A percentile compares a stretch with the other conserved stretches of the same genome.
Evolutionary conservation across 2,113 vertebrate species (phyloP).

Genomic region (Rhinopomastus cyanomelas): DNA sequence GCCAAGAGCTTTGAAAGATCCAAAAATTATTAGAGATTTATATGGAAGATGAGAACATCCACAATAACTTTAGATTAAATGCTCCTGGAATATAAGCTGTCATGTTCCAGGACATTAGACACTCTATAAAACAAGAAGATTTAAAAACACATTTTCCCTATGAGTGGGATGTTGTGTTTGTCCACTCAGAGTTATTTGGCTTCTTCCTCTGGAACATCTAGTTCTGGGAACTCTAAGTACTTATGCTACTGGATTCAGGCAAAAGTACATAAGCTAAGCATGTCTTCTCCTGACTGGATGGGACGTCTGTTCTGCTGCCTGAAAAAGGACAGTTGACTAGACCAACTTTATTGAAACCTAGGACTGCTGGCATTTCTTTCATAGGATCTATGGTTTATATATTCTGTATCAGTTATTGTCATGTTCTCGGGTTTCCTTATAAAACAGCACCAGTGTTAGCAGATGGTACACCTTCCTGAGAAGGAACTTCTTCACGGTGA

Average conservation of each 20-base stretch:
- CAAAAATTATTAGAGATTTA: background rate
- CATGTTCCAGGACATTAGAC: background rate
- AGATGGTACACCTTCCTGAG: background rate
- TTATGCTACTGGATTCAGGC: background rate
- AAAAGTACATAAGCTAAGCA: background rate
- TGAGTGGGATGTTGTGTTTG: background rate
- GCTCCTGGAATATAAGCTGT: background rate
- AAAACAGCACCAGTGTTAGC: background rate
- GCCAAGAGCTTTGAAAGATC: constrained; percentile 14
- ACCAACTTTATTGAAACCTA: background rate
- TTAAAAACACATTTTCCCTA: background rate
- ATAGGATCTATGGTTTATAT: background rate
- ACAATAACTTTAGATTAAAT: constrained; percentile 17
- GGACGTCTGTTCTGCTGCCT: background rate
- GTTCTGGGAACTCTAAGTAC: background rate
- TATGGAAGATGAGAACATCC: background rate
- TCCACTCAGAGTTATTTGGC: background rate
- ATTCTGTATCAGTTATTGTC: background rate
- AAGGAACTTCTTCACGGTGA: no score
- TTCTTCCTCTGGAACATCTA: background rate
- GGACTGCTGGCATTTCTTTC: background rate
- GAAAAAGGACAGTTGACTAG: background rate
- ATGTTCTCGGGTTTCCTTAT: background rate
- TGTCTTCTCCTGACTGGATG: background rate
- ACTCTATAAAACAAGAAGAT: background rate